Percentiles rank a stretch among this genome's conserved stretches.
Evolutionary conservation across 2,113 vertebrate species (phyloP).

Genomic region (Cygnus atratus): DNA sequence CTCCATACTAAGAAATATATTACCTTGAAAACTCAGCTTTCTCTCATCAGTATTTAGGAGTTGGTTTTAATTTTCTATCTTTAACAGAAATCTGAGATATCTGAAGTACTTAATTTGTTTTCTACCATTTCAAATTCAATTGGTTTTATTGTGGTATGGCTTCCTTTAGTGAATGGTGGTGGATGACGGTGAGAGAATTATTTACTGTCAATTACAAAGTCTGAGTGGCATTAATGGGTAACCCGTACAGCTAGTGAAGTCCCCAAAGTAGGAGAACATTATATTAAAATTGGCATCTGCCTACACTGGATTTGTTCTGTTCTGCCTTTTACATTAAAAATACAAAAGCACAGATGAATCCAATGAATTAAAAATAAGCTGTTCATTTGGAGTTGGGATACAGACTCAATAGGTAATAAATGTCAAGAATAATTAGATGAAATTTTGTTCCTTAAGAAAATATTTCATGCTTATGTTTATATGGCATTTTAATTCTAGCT

Average conservation of each 20-base stretch:
- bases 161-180: slow-evolving; percentile 2
- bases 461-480: not conserved
- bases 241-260: slow-evolving; percentile 13
- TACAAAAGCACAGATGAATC: slow-evolving; percentile 60
- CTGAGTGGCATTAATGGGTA: not conserved
- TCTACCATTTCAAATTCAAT: not conserved
- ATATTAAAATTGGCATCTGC: slow-evolving; percentile 41
- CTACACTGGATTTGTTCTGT: not conserved
- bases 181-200: not conserved
- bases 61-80: not conserved
- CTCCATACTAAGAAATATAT: not conserved
- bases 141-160: not conserved
- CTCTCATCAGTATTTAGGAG: not conserved
- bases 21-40: not conserved
- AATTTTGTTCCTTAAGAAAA: not conserved
- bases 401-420: slow-evolving; percentile 1
- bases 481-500: not conserved
- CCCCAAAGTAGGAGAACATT: slow-evolving; percentile 9
- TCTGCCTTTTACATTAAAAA: slow-evolving; percentile 57
- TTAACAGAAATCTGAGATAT: not conserved
- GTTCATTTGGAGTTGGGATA: slow-evolving; percentile 20
- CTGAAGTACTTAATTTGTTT: not conserved
- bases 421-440: slow-evolving; percentile 23
- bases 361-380: slow-evolving; percentile 63
- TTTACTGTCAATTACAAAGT: slow-evolving; percentile 38